Percentiles rank a stretch among this genome's conserved stretches.
phyloP scores from a whole-genome alignment of 2,888 invertebrate species.

The Leptinotarsa rubiginosa region DNA sequence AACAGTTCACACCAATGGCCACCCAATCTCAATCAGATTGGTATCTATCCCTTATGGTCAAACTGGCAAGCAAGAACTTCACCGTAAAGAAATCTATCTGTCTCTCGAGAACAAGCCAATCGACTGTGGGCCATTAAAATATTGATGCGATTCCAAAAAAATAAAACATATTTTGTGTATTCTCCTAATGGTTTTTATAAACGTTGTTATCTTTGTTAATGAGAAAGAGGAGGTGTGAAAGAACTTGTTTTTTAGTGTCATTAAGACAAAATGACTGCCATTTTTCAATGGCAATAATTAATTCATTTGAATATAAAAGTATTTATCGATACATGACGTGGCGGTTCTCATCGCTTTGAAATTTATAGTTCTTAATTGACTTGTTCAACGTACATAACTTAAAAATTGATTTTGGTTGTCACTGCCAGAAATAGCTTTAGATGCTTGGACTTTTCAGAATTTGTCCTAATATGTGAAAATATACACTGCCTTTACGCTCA shows the following conservation, averaged over 20 bases:
- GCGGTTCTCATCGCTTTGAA: conserved; percentile 50
- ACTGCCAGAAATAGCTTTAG: not conserved
- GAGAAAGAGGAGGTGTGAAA: conserved; percentile 57
- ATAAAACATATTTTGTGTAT: conserved; percentile 50
- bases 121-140: conserved; percentile 46
- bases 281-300: conserved; percentile 60
- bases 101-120: conserved; percentile 19
- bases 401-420: conserved; percentile 38
- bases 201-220: conserved; percentile 52
- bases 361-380: conserved; percentile 54
- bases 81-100: not conserved
- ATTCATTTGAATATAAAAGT: conserved; percentile 61
- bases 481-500: too few relatives aligned
- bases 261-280: conserved; percentile 58
- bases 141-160: conserved; percentile 43
- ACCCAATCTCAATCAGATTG: conserved; percentile 9
- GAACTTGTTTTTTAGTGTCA: conserved; percentile 58
- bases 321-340: conserved; percentile 57
- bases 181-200: conserved; percentile 52
- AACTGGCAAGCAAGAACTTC: not conserved
- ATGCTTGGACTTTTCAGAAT: not conserved
- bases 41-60: not conserved
- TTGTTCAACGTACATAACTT: conserved; percentile 47
- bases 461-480: not conserved
- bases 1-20: not conserved